A percentile compares a stretch with the other conserved stretches of the same genome.
phyloP scores from a whole-genome alignment of 2,113 vertebrate genomes.

The Globicephala melas region DNA sequence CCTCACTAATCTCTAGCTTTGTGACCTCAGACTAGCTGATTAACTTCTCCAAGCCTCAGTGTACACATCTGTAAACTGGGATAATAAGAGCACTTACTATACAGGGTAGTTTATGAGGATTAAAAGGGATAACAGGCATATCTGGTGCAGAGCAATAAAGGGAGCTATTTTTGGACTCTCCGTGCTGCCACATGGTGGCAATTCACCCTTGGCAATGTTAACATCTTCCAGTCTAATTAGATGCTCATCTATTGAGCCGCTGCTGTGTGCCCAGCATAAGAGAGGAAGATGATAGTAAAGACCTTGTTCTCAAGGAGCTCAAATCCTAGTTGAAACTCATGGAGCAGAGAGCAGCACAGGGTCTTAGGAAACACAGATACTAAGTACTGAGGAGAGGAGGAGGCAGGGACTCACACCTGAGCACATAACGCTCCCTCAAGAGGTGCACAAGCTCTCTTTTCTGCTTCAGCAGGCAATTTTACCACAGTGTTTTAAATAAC shows the following conservation, averaged over 20 bases:
- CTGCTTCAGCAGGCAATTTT: slow-evolving; percentile 31
- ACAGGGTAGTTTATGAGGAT: background rate
- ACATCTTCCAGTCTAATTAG: background rate
- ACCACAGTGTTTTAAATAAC: slow-evolving; percentile 45
- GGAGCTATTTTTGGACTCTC: background rate
- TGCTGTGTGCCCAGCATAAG: background rate
- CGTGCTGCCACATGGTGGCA: background rate
- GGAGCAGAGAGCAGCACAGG: background rate
- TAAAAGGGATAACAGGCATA: background rate
- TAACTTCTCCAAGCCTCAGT: slow-evolving; percentile 62
- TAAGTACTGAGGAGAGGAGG: background rate
- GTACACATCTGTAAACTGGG: background rate
- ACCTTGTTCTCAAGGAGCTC: background rate
- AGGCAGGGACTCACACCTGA: background rate
- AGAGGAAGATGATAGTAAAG: background rate
- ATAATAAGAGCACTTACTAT: background rate
- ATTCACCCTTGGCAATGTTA: background rate
- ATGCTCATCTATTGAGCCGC: background rate
- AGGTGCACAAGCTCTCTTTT: background rate
- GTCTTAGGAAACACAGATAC: background rate
- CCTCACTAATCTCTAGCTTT: background rate
- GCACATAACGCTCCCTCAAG: background rate
- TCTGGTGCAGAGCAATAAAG: background rate
- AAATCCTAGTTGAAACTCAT: background rate
- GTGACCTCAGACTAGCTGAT: slow-evolving; percentile 60